Conservation (phyloP, 92 coral and sea anemone species). For the Zoanthus sociatus region DNA sequence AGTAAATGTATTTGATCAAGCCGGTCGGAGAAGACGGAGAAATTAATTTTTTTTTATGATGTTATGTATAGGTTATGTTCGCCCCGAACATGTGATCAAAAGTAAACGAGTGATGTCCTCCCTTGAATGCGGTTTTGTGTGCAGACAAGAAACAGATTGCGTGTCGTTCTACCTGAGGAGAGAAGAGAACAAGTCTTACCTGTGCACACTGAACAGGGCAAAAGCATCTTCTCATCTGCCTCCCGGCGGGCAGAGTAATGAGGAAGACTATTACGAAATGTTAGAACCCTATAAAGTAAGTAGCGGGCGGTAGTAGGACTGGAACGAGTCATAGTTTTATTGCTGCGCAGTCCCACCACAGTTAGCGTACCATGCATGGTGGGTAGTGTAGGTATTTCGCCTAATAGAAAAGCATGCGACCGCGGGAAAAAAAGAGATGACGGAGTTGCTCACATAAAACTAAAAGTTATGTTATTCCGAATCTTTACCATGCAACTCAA, state of each 20-base stretch:
- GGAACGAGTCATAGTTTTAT: neutral
- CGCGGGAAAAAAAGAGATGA: too few species aligned
- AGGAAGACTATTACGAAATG: constrained; percentile 21
- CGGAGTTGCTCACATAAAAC: too few species aligned
- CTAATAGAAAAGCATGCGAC: too few species aligned
- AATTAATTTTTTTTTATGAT: neutral
- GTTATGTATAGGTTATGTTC: neutral
- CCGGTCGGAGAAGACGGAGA: neutral
- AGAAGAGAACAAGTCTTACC: neutral
- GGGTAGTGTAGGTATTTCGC: too few species aligned
- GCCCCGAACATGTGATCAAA: neutral
- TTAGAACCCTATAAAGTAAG: constrained; percentile 7
- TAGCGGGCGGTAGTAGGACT: neutral
- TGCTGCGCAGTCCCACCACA: too few species aligned
- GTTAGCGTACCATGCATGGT: too few species aligned
- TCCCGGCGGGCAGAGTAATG: neutral
- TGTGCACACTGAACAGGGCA: neutral
- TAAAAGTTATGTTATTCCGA: too few species aligned
- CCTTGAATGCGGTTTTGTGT: constrained; percentile 18
- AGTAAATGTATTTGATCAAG: neutral
- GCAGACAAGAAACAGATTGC: constrained; percentile 13
- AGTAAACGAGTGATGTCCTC: neutral
- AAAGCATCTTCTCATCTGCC: neutral
- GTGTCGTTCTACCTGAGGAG: neutral
- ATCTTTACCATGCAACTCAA: too few species aligned